Conservation (phyloP, 2,888 invertebrate genomes). For the Drosophila picticornis region DNA sequence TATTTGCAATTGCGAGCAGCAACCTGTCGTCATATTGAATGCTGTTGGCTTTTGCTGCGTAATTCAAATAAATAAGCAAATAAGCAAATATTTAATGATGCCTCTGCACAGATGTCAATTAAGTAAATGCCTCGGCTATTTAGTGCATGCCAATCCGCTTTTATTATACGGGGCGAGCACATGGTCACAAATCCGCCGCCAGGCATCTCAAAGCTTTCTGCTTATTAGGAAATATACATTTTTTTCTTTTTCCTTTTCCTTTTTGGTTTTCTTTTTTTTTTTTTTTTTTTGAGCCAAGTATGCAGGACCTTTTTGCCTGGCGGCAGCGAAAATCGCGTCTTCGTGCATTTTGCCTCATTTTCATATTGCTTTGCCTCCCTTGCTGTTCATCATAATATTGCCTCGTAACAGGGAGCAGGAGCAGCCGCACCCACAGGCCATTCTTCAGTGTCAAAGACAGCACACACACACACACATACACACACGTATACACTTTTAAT, state of each 20-base stretch:
- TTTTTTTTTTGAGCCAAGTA: conserved; percentile 47
- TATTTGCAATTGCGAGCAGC: conserved; percentile 40
- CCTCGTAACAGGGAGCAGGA: conserved; percentile 31
- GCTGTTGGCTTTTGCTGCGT: neutral
- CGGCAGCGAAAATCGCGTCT: conserved; percentile 33
- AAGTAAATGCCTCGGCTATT: conserved; percentile 70
- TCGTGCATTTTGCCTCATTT: conserved; percentile 60
- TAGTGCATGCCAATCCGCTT: conserved; percentile 65
- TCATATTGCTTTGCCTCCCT: conserved; percentile 72
- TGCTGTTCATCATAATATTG: conserved; percentile 71
- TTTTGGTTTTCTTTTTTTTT: neutral
- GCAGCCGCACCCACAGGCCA: conserved; percentile 63
- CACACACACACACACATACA: conserved; percentile 31
- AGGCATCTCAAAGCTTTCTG: conserved; percentile 50
- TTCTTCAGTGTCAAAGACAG: conserved; percentile 76
- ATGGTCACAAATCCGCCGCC: conserved; percentile 14
- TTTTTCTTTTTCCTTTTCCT: neutral
- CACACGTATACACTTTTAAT: conserved; percentile 67
- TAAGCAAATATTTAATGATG: conserved; percentile 60
- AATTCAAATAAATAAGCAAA: conserved; percentile 46
- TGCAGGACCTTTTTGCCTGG: conserved; percentile 40
- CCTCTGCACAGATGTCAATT: conserved; percentile 65
- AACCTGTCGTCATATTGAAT: conserved; percentile 47
- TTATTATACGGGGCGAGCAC: conserved; percentile 38
- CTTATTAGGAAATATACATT: conserved; percentile 62